Conservation (phyloP, 2,888 invertebrate species). For the Agapetus fuscipes region DNA sequence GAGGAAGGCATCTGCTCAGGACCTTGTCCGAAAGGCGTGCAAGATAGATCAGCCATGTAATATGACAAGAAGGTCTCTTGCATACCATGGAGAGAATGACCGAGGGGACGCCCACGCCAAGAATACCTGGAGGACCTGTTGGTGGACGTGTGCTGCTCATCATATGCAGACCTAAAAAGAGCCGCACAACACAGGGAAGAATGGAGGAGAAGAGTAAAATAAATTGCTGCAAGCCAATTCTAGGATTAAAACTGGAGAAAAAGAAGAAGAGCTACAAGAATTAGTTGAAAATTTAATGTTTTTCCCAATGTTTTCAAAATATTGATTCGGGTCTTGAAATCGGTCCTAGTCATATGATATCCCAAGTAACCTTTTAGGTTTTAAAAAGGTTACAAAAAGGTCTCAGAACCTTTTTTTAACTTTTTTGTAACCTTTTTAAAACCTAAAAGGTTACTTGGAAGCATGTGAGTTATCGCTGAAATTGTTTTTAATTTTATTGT, state of each 20-base stretch:
- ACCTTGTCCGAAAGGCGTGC: constrained; percentile 4
- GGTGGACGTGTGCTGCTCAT: not conserved
- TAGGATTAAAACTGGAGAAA: not conserved
- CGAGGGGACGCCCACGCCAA: not conserved
- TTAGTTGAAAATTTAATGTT: too few relatives aligned
- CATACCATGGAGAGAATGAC: not conserved
- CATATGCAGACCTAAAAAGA: not conserved
- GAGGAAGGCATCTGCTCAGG: constrained; percentile 4
- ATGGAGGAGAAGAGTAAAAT: not conserved
- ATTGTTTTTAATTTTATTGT: too few relatives aligned
- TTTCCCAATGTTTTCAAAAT: too few relatives aligned
- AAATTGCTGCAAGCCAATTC: not conserved
- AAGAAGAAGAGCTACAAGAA: too few relatives aligned
- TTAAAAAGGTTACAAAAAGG: too few relatives aligned
- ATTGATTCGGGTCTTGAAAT: too few relatives aligned
- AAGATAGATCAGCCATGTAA: not conserved
- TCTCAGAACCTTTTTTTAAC: too few relatives aligned
- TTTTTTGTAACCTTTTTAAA: too few relatives aligned
- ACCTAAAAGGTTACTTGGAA: too few relatives aligned
- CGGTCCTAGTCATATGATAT: too few relatives aligned
- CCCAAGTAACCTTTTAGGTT: too few relatives aligned
- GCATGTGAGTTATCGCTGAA: too few relatives aligned
- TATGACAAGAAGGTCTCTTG: not conserved
- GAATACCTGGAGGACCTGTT: not conserved
- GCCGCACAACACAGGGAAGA: constrained; percentile 1